Percentiles rank a stretch among this genome's conserved stretches.
Conservation (phyloP, 2,113 vertebrate genomes). For the Onychostoma macrolepis region DNA sequence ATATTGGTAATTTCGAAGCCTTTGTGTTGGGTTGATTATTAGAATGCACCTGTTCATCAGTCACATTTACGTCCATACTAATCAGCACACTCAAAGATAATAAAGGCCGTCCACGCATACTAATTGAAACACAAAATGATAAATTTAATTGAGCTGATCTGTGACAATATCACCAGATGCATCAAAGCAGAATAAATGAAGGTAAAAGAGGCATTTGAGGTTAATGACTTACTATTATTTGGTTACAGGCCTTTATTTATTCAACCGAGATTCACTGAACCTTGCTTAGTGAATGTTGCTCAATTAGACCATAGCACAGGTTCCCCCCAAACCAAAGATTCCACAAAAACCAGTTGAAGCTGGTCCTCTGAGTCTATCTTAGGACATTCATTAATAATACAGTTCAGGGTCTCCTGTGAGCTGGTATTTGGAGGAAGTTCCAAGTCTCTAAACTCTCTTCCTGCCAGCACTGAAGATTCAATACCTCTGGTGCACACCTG, state of each 20-base stretch:
- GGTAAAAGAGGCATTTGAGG: neutral
- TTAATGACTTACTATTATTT: slow-evolving; percentile 25
- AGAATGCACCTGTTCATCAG: slow-evolving; percentile 33
- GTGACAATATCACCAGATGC: slow-evolving; percentile 2
- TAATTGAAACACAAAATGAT: slow-evolving; percentile 25
- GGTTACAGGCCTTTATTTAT: slow-evolving; percentile 1
- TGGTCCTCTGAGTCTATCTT: neutral
- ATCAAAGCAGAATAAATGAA: slow-evolving; percentile 42
- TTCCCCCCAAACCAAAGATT: neutral
- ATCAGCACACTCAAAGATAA: slow-evolving; percentile 25
- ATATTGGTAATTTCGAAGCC: slow-evolving; percentile 19
- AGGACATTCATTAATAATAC: slow-evolving; percentile 32
- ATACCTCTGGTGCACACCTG: slow-evolving; percentile 30
- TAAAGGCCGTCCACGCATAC: slow-evolving; percentile 11
- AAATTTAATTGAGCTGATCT: neutral
- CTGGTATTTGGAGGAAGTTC: neutral
- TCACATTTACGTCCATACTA: slow-evolving; percentile 2
- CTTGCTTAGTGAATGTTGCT: neutral
- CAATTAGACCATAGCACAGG: neutral
- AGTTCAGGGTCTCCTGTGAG: slow-evolving; percentile 22
- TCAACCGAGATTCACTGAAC: neutral
- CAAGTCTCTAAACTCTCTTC: neutral
- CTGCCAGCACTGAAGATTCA: neutral
- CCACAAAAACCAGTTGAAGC: neutral
- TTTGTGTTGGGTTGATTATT: slow-evolving; percentile 26